These are phyloP conservation scores for Brienomyrus longianalis DNA, from an alignment of 2,113 vertebrate species.

Conservation along the genomic window DNA sequence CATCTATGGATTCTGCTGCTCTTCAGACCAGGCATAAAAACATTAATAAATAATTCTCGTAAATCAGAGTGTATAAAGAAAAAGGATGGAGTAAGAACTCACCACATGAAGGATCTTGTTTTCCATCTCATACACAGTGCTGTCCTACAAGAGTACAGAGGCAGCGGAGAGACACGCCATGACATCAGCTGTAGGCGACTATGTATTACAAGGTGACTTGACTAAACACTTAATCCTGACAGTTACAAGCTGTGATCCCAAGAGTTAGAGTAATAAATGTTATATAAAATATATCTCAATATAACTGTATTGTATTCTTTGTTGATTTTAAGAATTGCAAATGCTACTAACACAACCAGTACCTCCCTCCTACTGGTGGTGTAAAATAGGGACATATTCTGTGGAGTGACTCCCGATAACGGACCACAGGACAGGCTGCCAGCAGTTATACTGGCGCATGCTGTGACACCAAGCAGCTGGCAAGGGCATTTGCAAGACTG, in stretches of 20 bases:
- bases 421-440: neutral
- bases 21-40: neutral
- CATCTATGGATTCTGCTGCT: neutral
- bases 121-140: slow-evolving; percentile 84
- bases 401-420: neutral
- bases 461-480: neutral
- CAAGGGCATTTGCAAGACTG: neutral
- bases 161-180: neutral
- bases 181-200: neutral
- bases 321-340: neutral
- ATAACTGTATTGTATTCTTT: neutral
- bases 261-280: neutral
- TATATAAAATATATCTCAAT: neutral
- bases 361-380: neutral
- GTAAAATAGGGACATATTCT: neutral
- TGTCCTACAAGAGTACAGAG: slow-evolving; percentile 58
- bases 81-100: slow-evolving; percentile 45
- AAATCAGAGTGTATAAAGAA: neutral
- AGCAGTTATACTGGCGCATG: neutral
- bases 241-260: neutral
- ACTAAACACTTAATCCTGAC: neutral
- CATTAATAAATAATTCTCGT: neutral
- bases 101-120: slow-evolving; percentile 89
- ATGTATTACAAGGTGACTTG: neutral
- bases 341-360: neutral